A percentile compares a stretch with the other conserved stretches of the same genome.
Evolutionary conservation across 2,888 invertebrate genomes (phyloP).

Genomic region (Sinodicranocentrus sp.): DNA sequence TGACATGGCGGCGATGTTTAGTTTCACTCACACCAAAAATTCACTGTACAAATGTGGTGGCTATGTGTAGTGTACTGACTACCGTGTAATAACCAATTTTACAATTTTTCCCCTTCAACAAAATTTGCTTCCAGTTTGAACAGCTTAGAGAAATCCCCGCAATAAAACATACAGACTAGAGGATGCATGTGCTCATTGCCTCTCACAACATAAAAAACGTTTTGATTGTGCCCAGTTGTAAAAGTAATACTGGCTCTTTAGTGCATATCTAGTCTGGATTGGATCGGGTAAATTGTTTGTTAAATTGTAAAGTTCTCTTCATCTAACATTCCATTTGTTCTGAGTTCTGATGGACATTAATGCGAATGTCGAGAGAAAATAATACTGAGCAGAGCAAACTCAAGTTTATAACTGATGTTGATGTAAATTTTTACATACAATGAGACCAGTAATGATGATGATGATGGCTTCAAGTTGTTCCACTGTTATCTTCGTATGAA

Average conservation of each 20-base stretch:
- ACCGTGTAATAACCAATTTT: no score
- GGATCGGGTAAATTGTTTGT: neutral
- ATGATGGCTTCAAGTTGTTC: neutral
- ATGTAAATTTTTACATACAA: constrained; percentile 19
- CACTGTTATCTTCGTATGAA: neutral
- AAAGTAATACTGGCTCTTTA: neutral
- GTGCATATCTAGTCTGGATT: neutral
- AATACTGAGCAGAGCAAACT: constrained; percentile 6
- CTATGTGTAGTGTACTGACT: no score
- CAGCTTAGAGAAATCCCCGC: no score
- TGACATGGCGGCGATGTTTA: constrained; percentile 36
- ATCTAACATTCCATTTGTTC: neutral
- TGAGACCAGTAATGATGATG: constrained; percentile 8
- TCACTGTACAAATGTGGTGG: no score
- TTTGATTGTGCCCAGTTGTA: neutral
- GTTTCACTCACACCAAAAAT: neutral
- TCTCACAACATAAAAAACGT: neutral
- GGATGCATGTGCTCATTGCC: neutral
- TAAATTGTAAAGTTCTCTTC: neutral
- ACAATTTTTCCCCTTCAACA: no score
- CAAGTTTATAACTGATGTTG: constrained; percentile 10
- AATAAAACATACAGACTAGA: no score
- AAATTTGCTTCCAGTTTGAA: no score
- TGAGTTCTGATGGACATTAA: no score
- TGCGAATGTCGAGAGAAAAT: neutral